Evolutionary conservation across 2,888 invertebrate genomes (phyloP), one percentile per base, ranked within the genome.

Genomic region (Euzetes globulus): DNA sequence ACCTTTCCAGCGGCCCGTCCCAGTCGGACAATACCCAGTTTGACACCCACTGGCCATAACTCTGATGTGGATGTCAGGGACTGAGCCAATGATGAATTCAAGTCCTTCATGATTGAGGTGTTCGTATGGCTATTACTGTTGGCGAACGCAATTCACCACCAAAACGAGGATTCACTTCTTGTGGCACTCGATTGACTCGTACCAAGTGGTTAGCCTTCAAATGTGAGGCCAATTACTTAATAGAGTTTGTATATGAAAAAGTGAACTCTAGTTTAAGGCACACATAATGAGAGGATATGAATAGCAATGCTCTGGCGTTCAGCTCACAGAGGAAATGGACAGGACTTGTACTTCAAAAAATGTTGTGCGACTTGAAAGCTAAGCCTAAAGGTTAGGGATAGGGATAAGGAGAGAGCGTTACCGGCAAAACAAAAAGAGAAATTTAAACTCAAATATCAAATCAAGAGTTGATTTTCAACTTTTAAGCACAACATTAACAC

Each of bases 1-100:
- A 84, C 84, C 81, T 84, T 84, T 78, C 84, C 84, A 47, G 83
- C 84, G 4, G 84, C 83, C 75, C 83, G 81, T 45, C 84, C 84
- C 58, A 84, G 80, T 71, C 83, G 81, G 25, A 84, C 83, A 75
- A 84, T 83, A 60, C 84, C 84, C 73, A 84, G 75, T 55, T 77
- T 76, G 58, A 77, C 77, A 15, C 77, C 77, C 37, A 71, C 33
- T 9, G 72, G 71, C 65, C 73, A 74, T 50, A 73, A 25, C 22
- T 75, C 63, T 29, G 60, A 60, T 15, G 29, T 7, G 1, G 60
- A 60, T 17, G 17, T 47, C 2, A 47, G 47, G 2, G 47, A 47
- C 15, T 47, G 47, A 47, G 27, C 4, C n/a, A 29, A 60, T 2
- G 29, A 27, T 15, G 27, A 29, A n/a, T 15, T 27, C 17, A 60